Evolutionary conservation across 2,888 invertebrate genomes (phyloP), one percentile per base, ranked within the genome.

Genomic region (Phytoseiulus persimilis): DNA sequence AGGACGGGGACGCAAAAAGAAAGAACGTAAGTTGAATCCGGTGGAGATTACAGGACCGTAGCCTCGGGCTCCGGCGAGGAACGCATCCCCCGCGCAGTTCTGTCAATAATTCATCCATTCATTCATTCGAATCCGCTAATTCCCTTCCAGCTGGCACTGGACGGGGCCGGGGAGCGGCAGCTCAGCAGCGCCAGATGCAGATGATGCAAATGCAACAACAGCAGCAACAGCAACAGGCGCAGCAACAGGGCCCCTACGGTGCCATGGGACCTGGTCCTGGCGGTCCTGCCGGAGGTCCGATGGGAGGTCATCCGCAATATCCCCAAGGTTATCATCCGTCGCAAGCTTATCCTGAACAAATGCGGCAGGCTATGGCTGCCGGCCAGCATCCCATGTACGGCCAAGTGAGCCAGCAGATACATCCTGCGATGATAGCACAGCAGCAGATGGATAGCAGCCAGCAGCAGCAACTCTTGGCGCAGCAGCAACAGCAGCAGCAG

Each of bases 181-280:
- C 87, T 87, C 87, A 87, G 87, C 87, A 87, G 87, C 87, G 87
- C 87, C 87, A 87, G 33, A 32, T 87, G 87, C 87, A 87, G 87
- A 87, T 87, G 87, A 87, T 87, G 87, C 87, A 87, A 32, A 32
- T 87, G 87, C 87, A 87, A 45, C 87, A 87, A 87, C 87, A 87
- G 87, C 87, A 87, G 45, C 87, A 87, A 87, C 87, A 87, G 87
- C 87, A 87, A 32, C 87, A 87, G 87, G 87, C 87, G 87, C 87
- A 87, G 87, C 87, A 87, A 87, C 87, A 87, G 87, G 87, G 87
- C 87, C 87, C 87, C 45, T 87, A 87, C 87, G 87, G 87, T 87
- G 87, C 87, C 87, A 87, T 87, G 87, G 87, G 32, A 31, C 39
- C 87, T 23, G 65, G 65, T 65, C 65, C 65, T 65, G 65, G 65